These are phyloP conservation scores for Cosmia pyralina DNA, from an alignment of 2,888 invertebrate species.

Conservation along the genomic window DNA sequence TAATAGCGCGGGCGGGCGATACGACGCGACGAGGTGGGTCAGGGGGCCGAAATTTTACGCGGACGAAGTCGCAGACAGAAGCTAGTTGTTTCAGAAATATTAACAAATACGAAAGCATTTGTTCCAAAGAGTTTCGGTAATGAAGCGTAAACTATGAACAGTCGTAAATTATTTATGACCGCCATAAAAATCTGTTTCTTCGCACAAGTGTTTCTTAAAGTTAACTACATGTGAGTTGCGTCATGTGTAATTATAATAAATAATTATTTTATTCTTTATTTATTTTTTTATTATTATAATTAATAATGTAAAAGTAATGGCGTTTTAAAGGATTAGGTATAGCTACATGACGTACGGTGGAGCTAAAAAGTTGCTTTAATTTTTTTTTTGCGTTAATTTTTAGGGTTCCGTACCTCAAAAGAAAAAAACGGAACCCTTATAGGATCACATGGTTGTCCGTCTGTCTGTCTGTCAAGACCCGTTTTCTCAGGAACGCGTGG, in stretches of 20 bases:
- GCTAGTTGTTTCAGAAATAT: slow-evolving; percentile 9
- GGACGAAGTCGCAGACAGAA: background rate
- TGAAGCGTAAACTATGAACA: slow-evolving; percentile 69
- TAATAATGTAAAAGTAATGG: slow-evolving; percentile 35
- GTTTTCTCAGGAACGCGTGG: no score
- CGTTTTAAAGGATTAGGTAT: slow-evolving; percentile 5
- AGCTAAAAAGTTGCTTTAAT: background rate
- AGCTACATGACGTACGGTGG: background rate
- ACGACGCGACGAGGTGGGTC: background rate
- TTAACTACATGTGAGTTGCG: slow-evolving; percentile 69
- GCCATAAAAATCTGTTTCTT: slow-evolving; percentile 72
- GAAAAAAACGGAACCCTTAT: no score
- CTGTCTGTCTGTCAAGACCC: no score
- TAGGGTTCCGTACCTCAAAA: no score
- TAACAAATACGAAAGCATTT: slow-evolving; percentile 32
- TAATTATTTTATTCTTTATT: no score
- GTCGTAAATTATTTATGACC: slow-evolving; percentile 77
- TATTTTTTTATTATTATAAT: no score
- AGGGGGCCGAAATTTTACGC: background rate
- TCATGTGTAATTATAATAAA: slow-evolving; percentile 50
- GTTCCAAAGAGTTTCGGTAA: slow-evolving; percentile 51
- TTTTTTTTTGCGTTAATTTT: background rate
- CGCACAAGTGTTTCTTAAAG: slow-evolving; percentile 72
- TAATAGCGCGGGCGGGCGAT: background rate
- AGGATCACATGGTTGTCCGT: no score